Evolutionary conservation across 1,140 invertebrate species (phyloP), one percentile per base, ranked within the genome.

Genomic region (Yoshiicerus persimilis): DNA sequence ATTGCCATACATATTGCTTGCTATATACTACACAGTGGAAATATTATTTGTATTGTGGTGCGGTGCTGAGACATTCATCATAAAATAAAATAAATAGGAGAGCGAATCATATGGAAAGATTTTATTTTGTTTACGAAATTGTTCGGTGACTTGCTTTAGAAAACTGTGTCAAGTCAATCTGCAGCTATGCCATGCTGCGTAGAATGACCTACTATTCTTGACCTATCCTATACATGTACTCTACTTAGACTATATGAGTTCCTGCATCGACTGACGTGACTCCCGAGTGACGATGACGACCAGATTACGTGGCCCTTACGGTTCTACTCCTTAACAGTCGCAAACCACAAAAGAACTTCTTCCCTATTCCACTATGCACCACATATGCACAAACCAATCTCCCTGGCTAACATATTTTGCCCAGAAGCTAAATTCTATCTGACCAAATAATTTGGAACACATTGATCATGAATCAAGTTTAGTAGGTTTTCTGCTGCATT

Each of bases 141-240:
- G 25, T 16, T 38, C 38, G 13, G 75, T 30, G 66, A 70, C 66
- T 70, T 27, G 66, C 10, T 32, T 3, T 8, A 13, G 11, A 13
- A 30, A 80, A 38, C 75, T 80, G 75, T 80, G 75, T 80, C 75
- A 80, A 80, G 75, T 38, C 75, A 80, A 80, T 80, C 75, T 80
- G 75, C 75, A 80, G n/a, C 34, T 36, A 36, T 77, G 9, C 2
- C 32, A 36, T 23, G 30, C 75, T 80, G 75, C 75, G 38, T 87
- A 84, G 23, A 30, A 32, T 86, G 56, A 83, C 85, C 84, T 86
- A 88, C 84, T 88, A 77, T 89, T 90, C 83, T 77, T 86, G 39
- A 85, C 56, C 84, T 91, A 38, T 87, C 86, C 70, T 70, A 86
- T 83, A 80, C 75, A 36, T 80, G 32, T 56, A 56, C 47, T 56